Percentiles rank a stretch among this genome's conserved stretches.
Conservation (phyloP, 2,113 vertebrate genomes). For the Lophochroa leadbeateri region DNA sequence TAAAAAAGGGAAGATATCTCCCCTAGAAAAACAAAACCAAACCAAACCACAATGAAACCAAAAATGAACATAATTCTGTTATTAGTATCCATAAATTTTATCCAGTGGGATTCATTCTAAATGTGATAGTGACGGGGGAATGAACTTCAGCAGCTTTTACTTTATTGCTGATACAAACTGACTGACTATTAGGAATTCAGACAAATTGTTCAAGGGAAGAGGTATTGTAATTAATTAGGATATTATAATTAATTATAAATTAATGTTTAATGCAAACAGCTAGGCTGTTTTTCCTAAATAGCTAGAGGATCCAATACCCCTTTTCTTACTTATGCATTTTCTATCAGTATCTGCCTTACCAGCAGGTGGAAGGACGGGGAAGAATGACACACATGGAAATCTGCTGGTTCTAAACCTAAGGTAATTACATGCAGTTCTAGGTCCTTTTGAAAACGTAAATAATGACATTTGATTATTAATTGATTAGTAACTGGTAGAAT, state of each 20-base stretch:
- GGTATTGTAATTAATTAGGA: background rate
- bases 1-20: background rate
- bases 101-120: background rate
- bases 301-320: background rate
- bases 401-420: background rate
- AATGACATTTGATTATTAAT: background rate
- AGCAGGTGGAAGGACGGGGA: background rate
- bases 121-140: background rate
- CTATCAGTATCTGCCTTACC: background rate
- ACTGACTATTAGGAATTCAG: background rate
- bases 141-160: background rate
- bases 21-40: background rate
- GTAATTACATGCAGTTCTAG: background rate
- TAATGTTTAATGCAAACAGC: background rate
- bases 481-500: background rate
- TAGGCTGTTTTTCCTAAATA: background rate
- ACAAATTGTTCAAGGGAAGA: background rate
- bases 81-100: background rate
- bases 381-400: background rate
- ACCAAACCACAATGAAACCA: background rate
- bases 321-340: background rate
- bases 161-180: background rate
- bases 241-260: background rate
- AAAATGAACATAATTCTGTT: background rate
- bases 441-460: background rate